Conservation (phyloP, 2,888 invertebrate genomes). For the Poecilobothrus nobilitatus region DNA sequence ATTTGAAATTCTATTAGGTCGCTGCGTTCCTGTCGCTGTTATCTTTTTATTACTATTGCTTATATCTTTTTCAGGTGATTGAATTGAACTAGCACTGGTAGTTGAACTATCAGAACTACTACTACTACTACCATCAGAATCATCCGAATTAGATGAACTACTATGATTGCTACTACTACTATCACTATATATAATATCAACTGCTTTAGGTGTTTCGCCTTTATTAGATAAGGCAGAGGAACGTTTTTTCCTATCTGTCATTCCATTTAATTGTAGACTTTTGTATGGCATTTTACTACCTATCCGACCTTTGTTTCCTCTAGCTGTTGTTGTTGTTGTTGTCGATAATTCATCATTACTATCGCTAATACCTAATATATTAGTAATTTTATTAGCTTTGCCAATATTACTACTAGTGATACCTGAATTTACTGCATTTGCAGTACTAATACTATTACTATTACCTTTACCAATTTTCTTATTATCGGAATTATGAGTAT, state of each 20-base stretch:
- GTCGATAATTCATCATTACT: conserved; percentile 11
- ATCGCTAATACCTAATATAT: conserved; percentile 9
- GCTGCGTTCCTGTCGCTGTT: neutral
- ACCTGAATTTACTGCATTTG: conserved; percentile 16
- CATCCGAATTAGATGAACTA: conserved; percentile 21
- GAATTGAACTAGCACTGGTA: neutral
- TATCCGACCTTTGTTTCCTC: conserved; percentile 18
- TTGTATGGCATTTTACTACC: conserved; percentile 29
- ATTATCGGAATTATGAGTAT: conserved; percentile 9
- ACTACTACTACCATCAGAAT: conserved; percentile 11
- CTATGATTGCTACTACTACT: conserved; percentile 16
- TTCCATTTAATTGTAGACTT: conserved; percentile 39
- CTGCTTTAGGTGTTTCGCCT: conserved; percentile 13
- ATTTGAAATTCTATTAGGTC: neutral
- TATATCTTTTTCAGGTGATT: neutral
- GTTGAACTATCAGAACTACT: conserved; percentile 2
- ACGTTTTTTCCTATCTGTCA: conserved; percentile 27
- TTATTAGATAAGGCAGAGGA: neutral
- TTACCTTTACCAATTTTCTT: neutral
- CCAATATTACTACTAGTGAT: conserved; percentile 16
- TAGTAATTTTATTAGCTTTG: conserved; percentile 16
- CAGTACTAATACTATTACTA: neutral
- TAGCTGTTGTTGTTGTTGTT: conserved; percentile 11
- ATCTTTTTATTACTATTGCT: neutral
- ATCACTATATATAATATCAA: conserved; percentile 20